Evolutionary conservation across 2,797 vertebrate species (phyloP), one percentile per base, ranked within the genome.

Genomic region (Leptodactylus fallax): DNA sequence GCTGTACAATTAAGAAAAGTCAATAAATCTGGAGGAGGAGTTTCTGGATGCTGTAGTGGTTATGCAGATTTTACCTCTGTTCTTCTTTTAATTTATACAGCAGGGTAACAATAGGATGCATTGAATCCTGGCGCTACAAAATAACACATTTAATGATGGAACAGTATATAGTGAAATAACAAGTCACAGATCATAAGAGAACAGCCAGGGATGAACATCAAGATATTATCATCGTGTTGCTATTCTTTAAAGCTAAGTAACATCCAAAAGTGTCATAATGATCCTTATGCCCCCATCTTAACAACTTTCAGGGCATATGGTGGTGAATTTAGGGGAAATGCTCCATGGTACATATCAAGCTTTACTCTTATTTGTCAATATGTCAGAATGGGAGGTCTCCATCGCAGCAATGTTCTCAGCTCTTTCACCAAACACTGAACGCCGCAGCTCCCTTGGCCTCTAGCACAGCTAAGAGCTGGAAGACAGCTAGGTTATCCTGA

Each of bases 1-100:
- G 87, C 87, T 49, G 79, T 65, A 55, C 79, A 89, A 86, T 86
- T 89, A 81, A 58, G 13, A 76, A 71, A 47, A 65, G 78, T 89
- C 87, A 88, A 85, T 85, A 81, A 81, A 85, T 51, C 56, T 47
- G 72, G 53, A 72, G 77, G 56, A 74, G 78, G 87, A 85, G 67
- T 25, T 63, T 49, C 55, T 65, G 55, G 12, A 67, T 76, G n/a
- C 45, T 60, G 65, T 81, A 45, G 56, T 12, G 25, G 36, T 65
- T 76, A 47, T 85, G 82, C 67, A 63, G 77, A 85, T 53, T 14
- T 36, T 53, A 17, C 14, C 49, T 51, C 74, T 12, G 14, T 14
- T 51, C 47, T 11, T 85, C 69, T 27, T 76, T 14, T 49, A 36
- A 60, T 23, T 65, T 49, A 49, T 81, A 7, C 45, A 65, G 58